phyloP scores from a whole-genome alignment of 1,140 invertebrate species.

The Frieseomelitta varia region DNA sequence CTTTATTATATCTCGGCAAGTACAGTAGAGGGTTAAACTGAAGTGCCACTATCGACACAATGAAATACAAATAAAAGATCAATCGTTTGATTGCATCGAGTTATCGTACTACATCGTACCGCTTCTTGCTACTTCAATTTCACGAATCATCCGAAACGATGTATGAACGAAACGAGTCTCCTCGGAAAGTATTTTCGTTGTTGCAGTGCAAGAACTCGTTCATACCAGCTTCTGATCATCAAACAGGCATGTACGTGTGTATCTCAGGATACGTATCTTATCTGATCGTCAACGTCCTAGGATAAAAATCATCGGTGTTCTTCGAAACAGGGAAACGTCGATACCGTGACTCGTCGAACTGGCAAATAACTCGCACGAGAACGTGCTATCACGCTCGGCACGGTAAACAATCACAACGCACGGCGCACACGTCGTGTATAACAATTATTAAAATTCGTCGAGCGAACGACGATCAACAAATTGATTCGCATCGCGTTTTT shows the following conservation, averaged over 20 bases:
- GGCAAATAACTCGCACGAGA: constrained; percentile 31
- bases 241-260: not conserved
- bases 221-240: not conserved
- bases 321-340: not conserved
- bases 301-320: not conserved
- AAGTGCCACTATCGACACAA: too few relatives aligned
- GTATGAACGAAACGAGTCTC: not conserved
- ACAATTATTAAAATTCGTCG: constrained; percentile 28
- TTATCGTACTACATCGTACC: too few relatives aligned
- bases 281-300: not conserved
- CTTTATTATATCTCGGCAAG: too few relatives aligned
- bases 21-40: too few relatives aligned
- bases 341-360: constrained; percentile 44
- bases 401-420: constrained; percentile 35
- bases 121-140: not conserved
- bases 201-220: not conserved
- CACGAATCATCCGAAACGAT: not conserved
- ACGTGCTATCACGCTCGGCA: constrained; percentile 7
- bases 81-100: not conserved
- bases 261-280: too few relatives aligned
- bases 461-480: constrained; percentile 23
- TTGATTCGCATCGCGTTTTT: not conserved
- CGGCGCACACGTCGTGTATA: constrained; percentile 2
- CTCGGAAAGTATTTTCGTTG: constrained; percentile 8
- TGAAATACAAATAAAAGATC: too few relatives aligned